Base-by-base conservation (phyloP, 1,140 invertebrate genomes). In the Macrocentrus cingulum region DNA sequence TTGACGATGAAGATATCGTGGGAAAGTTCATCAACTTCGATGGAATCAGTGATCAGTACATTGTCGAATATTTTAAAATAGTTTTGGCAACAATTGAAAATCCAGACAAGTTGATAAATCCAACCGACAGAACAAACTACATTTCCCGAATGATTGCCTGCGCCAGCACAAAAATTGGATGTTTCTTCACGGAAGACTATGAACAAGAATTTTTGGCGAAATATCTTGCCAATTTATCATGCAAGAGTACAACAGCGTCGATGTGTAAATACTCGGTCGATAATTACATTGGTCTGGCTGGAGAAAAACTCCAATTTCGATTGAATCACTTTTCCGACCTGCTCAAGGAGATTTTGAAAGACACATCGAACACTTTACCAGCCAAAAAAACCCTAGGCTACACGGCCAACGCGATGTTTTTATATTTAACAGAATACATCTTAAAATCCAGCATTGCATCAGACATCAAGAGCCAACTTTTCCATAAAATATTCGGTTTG, bases 1-100 rank as follows among this genome's bases (percentile, higher is more conserved):
- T 54, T 0, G 49, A 66, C 0, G 67, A 76, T 13, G n/a, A 49
- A 0, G 22, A 54, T 0, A 1, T 46, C 1, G 19, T 71, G 0
- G 11, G 18, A 0, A 60, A 45, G 11, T 34, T 71, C 8, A 8
- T 8, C 8, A 39, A 39, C 7, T 39, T 39, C 15, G 36, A 39
- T 39, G 13, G 36, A n/a, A 39, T 39, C 36, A 13, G 8, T 11
- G 11, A 39, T 39, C 36, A 39, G 8, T n/a, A 39, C 36, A 15
- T n/a, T 13, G 36, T 39, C 4, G 8, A 39, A 3, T 39, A n/a
- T 39, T 3, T 39, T 11, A 29, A 29, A 9, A 29, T 9, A 29
- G 9, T 4, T 5, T 9, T 29, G 4, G 25, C 4, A 4, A 29
- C 25, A 29, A 29, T 29, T 4, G 25, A 29, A 9, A 29, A 29